phyloP scores from a whole-genome alignment of 2,888 invertebrate species.

The Teinopalpus imperialis region DNA sequence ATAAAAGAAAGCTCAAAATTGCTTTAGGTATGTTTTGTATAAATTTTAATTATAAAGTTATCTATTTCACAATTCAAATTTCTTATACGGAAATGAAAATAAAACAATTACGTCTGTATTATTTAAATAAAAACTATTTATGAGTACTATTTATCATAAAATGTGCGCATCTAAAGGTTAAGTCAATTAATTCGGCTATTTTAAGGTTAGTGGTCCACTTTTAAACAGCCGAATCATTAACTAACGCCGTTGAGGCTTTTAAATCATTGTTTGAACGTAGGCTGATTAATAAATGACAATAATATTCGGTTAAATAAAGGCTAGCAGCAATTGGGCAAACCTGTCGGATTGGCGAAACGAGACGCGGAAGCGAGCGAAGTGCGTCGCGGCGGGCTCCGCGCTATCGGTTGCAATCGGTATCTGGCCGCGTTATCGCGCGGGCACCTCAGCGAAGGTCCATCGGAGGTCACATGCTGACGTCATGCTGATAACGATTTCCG shows the following conservation, averaged over 20 bases:
- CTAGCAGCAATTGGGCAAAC: not conserved
- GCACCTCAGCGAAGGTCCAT: constrained; percentile 66
- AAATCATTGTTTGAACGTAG: constrained; percentile 8
- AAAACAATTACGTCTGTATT: too few species aligned
- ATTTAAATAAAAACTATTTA: too few species aligned
- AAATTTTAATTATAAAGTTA: too few species aligned
- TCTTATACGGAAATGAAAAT: too few species aligned
- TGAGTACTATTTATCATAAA: not conserved
- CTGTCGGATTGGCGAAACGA: constrained; percentile 10
- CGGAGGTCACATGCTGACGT: constrained; percentile 77
- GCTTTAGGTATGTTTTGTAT: too few species aligned
- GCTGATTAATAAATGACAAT: not conserved
- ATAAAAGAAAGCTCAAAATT: too few species aligned
- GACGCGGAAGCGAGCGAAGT: constrained; percentile 33
- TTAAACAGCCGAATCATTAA: too few species aligned
- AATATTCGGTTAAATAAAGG: not conserved
- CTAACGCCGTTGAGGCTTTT: too few species aligned
- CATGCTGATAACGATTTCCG: constrained; percentile 80
- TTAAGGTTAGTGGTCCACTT: not conserved
- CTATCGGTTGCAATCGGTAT: constrained; percentile 74
- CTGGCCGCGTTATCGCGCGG: constrained; percentile 67
- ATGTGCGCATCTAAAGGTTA: constrained; percentile 11
- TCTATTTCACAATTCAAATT: too few species aligned
- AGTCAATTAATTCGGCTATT: not conserved
- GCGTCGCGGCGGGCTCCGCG: constrained; percentile 34